Evolutionary conservation across 2,113 vertebrate species (phyloP).

Genomic region (Ammodytes dubius): DNA sequence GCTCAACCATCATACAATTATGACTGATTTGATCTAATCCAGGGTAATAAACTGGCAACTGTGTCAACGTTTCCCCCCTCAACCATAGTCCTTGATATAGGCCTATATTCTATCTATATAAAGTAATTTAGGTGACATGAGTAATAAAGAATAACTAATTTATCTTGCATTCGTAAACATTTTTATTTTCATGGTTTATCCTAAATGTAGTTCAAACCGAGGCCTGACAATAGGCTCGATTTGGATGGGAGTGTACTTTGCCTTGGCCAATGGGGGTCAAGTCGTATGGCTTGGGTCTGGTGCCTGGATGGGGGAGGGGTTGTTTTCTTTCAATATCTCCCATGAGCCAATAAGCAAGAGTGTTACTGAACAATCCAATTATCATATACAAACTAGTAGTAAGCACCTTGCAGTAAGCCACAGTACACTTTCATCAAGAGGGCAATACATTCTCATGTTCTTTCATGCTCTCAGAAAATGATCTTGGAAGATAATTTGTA

Average conservation of each 20-base stretch:
- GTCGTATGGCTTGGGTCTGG: slow-evolving; percentile 68
- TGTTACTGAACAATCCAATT: slow-evolving; percentile 73
- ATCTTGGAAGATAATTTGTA: not conserved
- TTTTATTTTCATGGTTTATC: not conserved
- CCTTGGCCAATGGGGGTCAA: slow-evolving; percentile 68
- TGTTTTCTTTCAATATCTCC: slow-evolving; percentile 83
- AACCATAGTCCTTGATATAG: no score
- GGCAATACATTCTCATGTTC: fast-evolving
- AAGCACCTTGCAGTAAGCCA: slow-evolving; percentile 29
- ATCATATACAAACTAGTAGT: slow-evolving; percentile 60
- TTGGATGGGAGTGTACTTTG: slow-evolving; percentile 35
- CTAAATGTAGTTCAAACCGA: slow-evolving; percentile 12
- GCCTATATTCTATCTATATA: not conserved
- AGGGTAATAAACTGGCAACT: slow-evolving; percentile 28
- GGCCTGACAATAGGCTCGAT: slow-evolving; percentile 47
- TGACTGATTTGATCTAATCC: slow-evolving; percentile 25
- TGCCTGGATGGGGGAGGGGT: slow-evolving; percentile 64
- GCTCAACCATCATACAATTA: not conserved
- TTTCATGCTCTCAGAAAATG: not conserved
- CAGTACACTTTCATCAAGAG: slow-evolving; percentile 31
- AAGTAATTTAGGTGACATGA: not conserved
- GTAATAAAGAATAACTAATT: not conserved
- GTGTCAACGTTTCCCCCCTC: not conserved
- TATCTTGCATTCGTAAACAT: not conserved
- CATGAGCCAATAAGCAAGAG: slow-evolving; percentile 80